These are phyloP conservation scores for Falco biarmicus DNA, from an alignment of 2,797 vertebrate species.

Conservation along the genomic window DNA sequence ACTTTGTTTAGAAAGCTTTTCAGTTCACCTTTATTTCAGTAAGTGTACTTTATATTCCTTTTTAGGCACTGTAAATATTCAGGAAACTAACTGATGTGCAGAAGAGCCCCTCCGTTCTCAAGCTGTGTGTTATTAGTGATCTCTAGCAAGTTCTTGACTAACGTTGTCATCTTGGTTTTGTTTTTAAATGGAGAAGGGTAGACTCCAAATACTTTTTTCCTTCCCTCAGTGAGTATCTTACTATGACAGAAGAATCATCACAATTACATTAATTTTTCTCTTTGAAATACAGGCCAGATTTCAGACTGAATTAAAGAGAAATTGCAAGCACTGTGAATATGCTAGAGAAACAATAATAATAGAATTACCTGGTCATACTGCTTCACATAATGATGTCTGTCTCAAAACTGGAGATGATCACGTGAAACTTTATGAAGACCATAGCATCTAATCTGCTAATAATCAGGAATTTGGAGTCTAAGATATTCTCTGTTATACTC, in stretches of 20 bases:
- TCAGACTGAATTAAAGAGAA: background rate
- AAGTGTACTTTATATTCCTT: background rate
- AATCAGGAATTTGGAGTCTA: slow-evolving; percentile 5
- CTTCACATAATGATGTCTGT: slow-evolving; percentile 28
- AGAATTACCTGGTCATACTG: background rate
- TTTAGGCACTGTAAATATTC: slow-evolving; percentile 75
- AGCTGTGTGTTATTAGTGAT: background rate
- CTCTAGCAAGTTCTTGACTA: slow-evolving; percentile 20
- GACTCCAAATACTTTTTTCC: background rate
- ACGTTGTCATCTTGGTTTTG: background rate
- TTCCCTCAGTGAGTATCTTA: background rate
- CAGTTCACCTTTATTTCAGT: slow-evolving; percentile 49
- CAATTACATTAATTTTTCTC: background rate
- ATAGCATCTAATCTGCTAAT: background rate
- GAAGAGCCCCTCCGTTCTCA: slow-evolving; percentile 20
- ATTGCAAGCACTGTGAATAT: background rate
- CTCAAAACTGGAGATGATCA: slow-evolving; percentile 32
- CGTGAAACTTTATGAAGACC: background rate
- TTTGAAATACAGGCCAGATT: background rate
- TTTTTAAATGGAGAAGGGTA: background rate
- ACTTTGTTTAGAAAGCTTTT: slow-evolving; percentile 42
- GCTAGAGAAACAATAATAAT: slow-evolving; percentile 3
- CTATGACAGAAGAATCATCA: background rate
- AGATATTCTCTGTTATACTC: background rate
- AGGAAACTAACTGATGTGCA: slow-evolving; percentile 28